Conservation (phyloP, 2,113 vertebrate genomes). For the Lampris incognitus region DNA sequence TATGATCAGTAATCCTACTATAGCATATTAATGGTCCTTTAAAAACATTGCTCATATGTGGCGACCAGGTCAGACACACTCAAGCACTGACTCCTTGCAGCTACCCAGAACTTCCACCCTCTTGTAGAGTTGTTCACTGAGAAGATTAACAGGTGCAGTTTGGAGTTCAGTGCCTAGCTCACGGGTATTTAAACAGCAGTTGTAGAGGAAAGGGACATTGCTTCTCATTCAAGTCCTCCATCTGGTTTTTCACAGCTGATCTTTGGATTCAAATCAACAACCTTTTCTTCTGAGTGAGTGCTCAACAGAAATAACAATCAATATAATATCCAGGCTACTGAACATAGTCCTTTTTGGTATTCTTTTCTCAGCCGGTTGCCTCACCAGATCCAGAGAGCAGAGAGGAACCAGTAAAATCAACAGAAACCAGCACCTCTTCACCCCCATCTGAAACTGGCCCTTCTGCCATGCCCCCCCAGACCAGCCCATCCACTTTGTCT, state of each 20-base stretch:
- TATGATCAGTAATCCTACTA: too few relatives aligned
- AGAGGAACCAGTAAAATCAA: constrained; percentile 70
- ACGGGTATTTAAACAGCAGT: too few relatives aligned
- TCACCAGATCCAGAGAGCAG: constrained; percentile 86
- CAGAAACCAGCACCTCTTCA: constrained; percentile 71
- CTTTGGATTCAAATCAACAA: background rate
- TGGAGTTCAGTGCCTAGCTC: too few relatives aligned
- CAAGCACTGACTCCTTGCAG: too few relatives aligned
- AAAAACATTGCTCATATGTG: background rate
- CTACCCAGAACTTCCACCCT: too few relatives aligned
- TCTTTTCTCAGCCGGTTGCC: constrained; percentile 79
- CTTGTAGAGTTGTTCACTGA: too few relatives aligned
- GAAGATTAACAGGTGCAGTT: too few relatives aligned
- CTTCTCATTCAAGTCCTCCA: too few relatives aligned
- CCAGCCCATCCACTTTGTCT: constrained; percentile 80
- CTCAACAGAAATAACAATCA: background rate
- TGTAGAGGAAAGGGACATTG: too few relatives aligned
- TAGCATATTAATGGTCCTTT: background rate
- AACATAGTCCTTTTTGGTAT: background rate
- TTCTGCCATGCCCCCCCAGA: constrained; percentile 62
- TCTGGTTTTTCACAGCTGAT: too few relatives aligned
- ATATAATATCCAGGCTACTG: background rate
- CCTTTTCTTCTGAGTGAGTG: background rate
- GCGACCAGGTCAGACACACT: too few relatives aligned
- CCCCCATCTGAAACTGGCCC: constrained; percentile 40